Evolutionary conservation across 1,140 invertebrate species (phyloP), one percentile per base, ranked within the genome.

Genomic region (Nasonia giraulti): DNA sequence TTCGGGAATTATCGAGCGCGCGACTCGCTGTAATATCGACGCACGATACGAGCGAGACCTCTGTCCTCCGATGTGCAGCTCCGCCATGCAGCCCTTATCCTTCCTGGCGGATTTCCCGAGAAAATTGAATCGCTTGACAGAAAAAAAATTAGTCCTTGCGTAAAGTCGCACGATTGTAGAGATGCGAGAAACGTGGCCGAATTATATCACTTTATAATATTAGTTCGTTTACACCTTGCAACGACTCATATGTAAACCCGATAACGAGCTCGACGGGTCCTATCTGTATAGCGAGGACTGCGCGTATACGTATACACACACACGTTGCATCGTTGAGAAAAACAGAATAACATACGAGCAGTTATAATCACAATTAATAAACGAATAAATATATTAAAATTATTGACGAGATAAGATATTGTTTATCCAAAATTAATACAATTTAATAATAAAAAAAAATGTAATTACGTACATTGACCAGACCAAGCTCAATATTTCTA

Each of bases 401-500:
- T 76, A 71, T 83, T 69, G 2, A 44, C 5, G 4, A 50, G 68
- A 62, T 37, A 76, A 79, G 82, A 73, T 33, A 84, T 85, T 81
- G 77, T 81, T 84, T 44, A 88, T 84, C 23, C 20, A 75, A 87
- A 20, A 71, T 87, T 85, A 78, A 85, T 86, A 82, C 76, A 82
- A 86, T 86, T 81, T 77, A 83, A 78, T 85, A 89, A 37, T 27
- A 37, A 33, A 87, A 87, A 86, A 86, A 90, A 88, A 85, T 87
- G 82, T 91, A 89, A 80, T 91, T 91, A 91, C 87, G 89, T 91
- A 92, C 90, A 91, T 89, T 91, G 91, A 93, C 91, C 91, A 93
- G 91, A 93, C 91, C 91, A 92, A 93, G 91, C 92, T 93, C 91
- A 93, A 93, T 92, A 93, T 92, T 92, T 93, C 91, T 93, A 92